Conservation (phyloP, 2,888 invertebrate genomes). For the Erynnis tages region DNA sequence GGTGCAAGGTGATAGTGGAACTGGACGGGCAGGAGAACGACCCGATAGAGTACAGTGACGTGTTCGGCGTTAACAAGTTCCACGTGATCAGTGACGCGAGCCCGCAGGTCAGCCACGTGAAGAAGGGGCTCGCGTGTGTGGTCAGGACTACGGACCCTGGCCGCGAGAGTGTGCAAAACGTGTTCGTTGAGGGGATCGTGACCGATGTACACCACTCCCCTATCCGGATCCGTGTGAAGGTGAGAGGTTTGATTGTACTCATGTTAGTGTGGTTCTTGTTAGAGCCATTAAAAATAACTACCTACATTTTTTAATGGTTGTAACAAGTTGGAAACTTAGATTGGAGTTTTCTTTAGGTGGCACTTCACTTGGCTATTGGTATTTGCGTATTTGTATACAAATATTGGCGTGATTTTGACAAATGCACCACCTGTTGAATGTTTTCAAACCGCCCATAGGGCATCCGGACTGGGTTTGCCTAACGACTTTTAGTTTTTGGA, state of each 20-base stretch:
- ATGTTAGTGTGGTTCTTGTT: too few species aligned
- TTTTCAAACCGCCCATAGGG: too few species aligned
- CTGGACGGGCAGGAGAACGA: conserved; percentile 89
- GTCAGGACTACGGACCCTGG: conserved; percentile 84
- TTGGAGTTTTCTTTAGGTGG: too few species aligned
- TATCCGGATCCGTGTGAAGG: conserved; percentile 74
- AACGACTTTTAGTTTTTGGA: too few species aligned
- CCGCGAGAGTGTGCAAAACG: conserved; percentile 83
- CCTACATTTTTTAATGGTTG: too few species aligned
- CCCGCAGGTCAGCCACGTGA: conserved; percentile 91
- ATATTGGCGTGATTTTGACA: too few species aligned
- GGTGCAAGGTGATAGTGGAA: conserved; percentile 88
- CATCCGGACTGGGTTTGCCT: too few species aligned
- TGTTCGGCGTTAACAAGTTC: conserved; percentile 89
- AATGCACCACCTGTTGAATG: too few species aligned
- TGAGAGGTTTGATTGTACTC: conserved; percentile 35
- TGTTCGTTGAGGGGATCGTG: conserved; percentile 94
- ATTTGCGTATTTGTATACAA: too few species aligned
- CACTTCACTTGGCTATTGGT: too few species aligned
- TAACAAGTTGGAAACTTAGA: too few species aligned
- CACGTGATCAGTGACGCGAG: conserved; percentile 97
- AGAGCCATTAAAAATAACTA: too few species aligned
- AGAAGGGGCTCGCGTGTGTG: conserved; percentile 90
- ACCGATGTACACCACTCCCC: conserved; percentile 74
- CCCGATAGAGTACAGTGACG: conserved; percentile 86